Base-by-base conservation (phyloP, 2,888 invertebrate genomes). In the Mesorhabditis spiculigera region DNA sequence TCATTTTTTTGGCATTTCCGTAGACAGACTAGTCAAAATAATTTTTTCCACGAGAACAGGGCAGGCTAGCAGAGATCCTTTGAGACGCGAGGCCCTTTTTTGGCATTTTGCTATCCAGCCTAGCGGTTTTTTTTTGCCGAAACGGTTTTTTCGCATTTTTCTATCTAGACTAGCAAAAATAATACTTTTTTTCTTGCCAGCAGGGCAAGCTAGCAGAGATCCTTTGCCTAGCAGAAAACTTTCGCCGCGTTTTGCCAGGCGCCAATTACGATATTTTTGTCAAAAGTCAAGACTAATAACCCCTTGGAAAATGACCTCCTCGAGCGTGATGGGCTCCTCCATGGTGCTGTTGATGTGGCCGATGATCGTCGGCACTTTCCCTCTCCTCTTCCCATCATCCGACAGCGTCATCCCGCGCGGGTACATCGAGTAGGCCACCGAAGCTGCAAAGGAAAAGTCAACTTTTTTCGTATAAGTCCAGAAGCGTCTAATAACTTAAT, bases 361-460 rank as follows among this genome's bases (percentile, higher is more conserved):
- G 64, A 84, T 81, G 63, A 84, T 78, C 5, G 83, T 83, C 5
- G 83, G 82, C 58, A 85, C 78, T 73, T 82, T 75, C 10, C 73
- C 74, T 58, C 79, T 72, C 68, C 79, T 76, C 45, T 77, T 81
- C 42, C 84, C 84, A 66, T 77, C 80, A 4, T 81, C 81, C 68
- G 82, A 81, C 45, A 84, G 74, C n/a, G 81, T 84, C 84, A 84
- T 84, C 63, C 77, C 77, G 13, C 84, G 78, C 5, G 84, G 84
- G 63, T 80, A 85, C 74, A 84, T 73, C n/a, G 84, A 85, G 66
- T 84, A 84, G 45, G 84, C 84, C 44, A 84, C 75, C 28, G 83
- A 77, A 4, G 82, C 83, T 83, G 70, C 58, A 76, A 67, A 28
- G 4, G 10, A 10, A 8, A 45, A 3, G 45, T 68, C n/a, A n/a